Evolutionary conservation across 1,140 invertebrate genomes (phyloP).

Genomic region (Pogonognathellus flavescens): DNA sequence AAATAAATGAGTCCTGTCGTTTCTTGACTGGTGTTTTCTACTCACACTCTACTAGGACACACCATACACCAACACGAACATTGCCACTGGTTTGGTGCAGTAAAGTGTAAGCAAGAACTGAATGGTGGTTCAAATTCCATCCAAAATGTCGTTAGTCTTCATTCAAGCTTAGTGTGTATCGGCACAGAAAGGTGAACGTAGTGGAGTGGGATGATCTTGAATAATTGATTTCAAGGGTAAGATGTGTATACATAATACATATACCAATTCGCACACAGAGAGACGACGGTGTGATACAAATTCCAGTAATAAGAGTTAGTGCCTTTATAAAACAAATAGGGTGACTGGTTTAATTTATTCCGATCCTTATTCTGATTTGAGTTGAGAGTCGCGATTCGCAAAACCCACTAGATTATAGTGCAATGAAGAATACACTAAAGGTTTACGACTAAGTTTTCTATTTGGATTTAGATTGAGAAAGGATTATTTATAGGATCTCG

Average conservation of each 20-base stretch:
- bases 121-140: not conserved
- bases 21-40: not conserved
- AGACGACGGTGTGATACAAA: not conserved
- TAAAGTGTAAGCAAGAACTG: not conserved
- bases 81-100: not conserved
- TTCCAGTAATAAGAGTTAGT: not conserved
- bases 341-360: not conserved
- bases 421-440: too few relatives aligned
- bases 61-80: not conserved
- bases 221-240: constrained; percentile 11
- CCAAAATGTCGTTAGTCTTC: not conserved
- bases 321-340: not conserved
- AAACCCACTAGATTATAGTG: too few relatives aligned
- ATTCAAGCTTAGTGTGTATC: not conserved
- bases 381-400: too few relatives aligned
- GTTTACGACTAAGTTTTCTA: too few relatives aligned
- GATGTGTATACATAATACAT: not conserved
- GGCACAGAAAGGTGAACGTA: not conserved
- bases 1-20: constrained; percentile 27
- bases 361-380: not conserved
- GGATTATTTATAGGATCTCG: too few relatives aligned
- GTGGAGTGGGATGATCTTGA: constrained; percentile 6
- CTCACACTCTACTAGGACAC: not conserved
- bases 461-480: too few relatives aligned
- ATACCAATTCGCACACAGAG: not conserved